A percentile compares a stretch with the other conserved stretches of the same genome.
Evolutionary conservation across 1,140 invertebrate genomes (phyloP).

Genomic region (Stegodyphus mimosarum): DNA sequence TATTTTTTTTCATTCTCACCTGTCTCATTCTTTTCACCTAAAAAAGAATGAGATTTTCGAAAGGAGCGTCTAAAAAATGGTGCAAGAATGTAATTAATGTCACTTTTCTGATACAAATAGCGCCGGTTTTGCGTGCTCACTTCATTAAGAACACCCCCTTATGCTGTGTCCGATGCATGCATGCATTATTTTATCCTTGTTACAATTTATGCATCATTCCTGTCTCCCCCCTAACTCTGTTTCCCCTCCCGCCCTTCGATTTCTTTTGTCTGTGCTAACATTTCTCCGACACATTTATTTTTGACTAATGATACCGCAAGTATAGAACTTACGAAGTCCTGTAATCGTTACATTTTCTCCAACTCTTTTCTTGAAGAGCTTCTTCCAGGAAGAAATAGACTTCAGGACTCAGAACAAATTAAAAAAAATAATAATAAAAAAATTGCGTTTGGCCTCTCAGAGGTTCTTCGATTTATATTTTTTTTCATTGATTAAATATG

Average conservation of each 20-base stretch:
- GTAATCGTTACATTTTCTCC: background rate
- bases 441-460: too few relatives aligned
- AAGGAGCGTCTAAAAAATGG: conserved; percentile 47
- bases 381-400: too few relatives aligned
- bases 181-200: conserved; percentile 43
- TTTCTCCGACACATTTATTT: conserved; percentile 58
- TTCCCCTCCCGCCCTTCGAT: conserved; percentile 25
- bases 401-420: too few relatives aligned
- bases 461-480: too few relatives aligned
- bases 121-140: conserved; percentile 41
- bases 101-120: conserved; percentile 58
- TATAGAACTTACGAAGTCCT: conserved; percentile 20
- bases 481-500: too few relatives aligned
- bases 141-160: conserved; percentile 55
- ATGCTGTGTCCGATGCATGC: conserved; percentile 29
- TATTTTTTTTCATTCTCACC: conserved; percentile 9
- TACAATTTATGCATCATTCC: conserved; percentile 47
- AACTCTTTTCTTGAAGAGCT: background rate
- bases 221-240: background rate
- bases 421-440: too few relatives aligned
- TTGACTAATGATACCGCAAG: conserved; percentile 54
- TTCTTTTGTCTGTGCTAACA: conserved; percentile 31
- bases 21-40: conserved; percentile 28
- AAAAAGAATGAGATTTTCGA: conserved; percentile 20
- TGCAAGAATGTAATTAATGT: conserved; percentile 57